Percentiles rank a stretch among this genome's conserved stretches.
Evolutionary conservation across 2,888 invertebrate genomes (phyloP).

Genomic region (Agrochola macilenta): DNA sequence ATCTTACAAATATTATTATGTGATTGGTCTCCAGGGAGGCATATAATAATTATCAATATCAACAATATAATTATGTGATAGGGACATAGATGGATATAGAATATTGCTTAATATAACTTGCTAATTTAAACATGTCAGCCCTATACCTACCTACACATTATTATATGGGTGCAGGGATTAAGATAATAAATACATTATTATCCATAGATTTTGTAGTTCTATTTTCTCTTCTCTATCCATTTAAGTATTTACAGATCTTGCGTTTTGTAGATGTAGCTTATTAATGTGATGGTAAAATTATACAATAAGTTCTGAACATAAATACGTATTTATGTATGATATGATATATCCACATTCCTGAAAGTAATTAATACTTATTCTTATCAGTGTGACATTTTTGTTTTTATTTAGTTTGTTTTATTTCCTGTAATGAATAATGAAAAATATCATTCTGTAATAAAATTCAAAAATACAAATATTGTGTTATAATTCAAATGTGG

Average conservation of each 20-base stretch:
- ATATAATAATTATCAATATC: not conserved
- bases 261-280: slow-evolving; percentile 27
- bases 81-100: slow-evolving; percentile 27
- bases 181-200: slow-evolving; percentile 28
- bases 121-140: slow-evolving; percentile 31
- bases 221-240: slow-evolving; percentile 44
- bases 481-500: slow-evolving; percentile 22
- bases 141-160: slow-evolving; percentile 29
- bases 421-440: not conserved
- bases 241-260: slow-evolving; percentile 37
- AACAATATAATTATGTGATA: slow-evolving; percentile 35
- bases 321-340: slow-evolving; percentile 2
- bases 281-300: slow-evolving; percentile 17
- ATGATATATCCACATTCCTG: slow-evolving; percentile 35
- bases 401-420: slow-evolving; percentile 23
- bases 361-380: slow-evolving; percentile 10
- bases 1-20: slow-evolving; percentile 29
- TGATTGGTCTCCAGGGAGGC: slow-evolving; percentile 17
- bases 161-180: slow-evolving; percentile 49
- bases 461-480: slow-evolving; percentile 13
- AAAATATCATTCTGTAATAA: slow-evolving; percentile 6
- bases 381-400: not conserved
- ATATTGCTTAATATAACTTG: slow-evolving; percentile 19
- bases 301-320: slow-evolving; percentile 8
- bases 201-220: slow-evolving; percentile 33